Evolutionary conservation across 2,888 invertebrate genomes (phyloP).

Genomic region (Chesias legatella): DNA sequence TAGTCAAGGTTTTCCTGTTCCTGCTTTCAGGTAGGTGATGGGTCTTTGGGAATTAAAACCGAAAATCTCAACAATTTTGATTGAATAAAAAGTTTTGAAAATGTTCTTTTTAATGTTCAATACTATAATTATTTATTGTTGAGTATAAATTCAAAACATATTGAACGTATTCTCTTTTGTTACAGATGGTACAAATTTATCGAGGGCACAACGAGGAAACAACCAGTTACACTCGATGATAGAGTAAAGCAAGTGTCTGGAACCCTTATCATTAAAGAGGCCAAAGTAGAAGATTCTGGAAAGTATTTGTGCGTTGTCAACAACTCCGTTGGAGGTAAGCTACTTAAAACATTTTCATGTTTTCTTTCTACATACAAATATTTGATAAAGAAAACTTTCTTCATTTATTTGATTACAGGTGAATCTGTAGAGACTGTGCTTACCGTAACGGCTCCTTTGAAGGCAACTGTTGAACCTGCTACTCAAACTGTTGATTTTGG

Average conservation of each 20-base stretch:
- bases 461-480: slow-evolving; percentile 93
- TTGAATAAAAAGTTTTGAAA: no score
- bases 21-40: slow-evolving; percentile 84
- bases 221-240: slow-evolving; percentile 93
- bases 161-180: slow-evolving; percentile 75
- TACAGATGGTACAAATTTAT: slow-evolving; percentile 97
- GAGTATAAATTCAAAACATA: slow-evolving; percentile 2
- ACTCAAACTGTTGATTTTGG: slow-evolving; percentile 96
- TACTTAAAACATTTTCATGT: no score
- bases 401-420: slow-evolving; percentile 81
- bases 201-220: slow-evolving; percentile 91
- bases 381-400: no score
- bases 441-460: slow-evolving; percentile 94
- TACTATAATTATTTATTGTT: not conserved
- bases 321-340: slow-evolving; percentile 91
- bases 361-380: no score
- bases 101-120: slow-evolving; percentile 7
- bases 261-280: slow-evolving; percentile 94
- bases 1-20: slow-evolving; percentile 87
- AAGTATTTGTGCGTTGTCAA: slow-evolving; percentile 96
- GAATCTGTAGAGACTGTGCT: slow-evolving; percentile 95
- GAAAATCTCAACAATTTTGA: no score
- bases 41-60: slow-evolving; percentile 24
- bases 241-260: slow-evolving; percentile 96
- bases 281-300: slow-evolving; percentile 95